Conservation (phyloP, 2,113 vertebrate species). For the Perognathus longimembris region DNA sequence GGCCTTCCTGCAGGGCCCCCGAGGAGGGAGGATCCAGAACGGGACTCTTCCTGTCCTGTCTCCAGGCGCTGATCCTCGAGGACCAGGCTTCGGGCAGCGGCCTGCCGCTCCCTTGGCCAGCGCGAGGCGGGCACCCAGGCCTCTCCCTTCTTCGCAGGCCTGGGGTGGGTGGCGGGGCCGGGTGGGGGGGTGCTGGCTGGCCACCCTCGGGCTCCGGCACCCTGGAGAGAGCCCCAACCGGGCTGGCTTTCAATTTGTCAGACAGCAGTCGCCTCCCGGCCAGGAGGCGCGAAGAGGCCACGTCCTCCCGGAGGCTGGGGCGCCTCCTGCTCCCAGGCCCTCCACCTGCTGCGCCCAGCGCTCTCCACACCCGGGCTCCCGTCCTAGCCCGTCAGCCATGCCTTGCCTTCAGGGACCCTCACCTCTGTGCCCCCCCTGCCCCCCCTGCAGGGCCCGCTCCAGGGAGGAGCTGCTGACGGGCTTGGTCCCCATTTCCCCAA, state of each 20-base stretch:
- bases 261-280: constrained; percentile 58
- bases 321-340: background rate
- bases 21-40: background rate
- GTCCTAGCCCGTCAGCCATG: no score
- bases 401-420: no score
- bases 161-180: no score
- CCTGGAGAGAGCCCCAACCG: constrained; percentile 64
- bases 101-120: background rate
- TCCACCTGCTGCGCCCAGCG: background rate
- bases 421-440: no score
- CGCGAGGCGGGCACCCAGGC: background rate
- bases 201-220: constrained; percentile 56
- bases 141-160: background rate
- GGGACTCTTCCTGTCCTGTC: no score
- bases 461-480: no score
- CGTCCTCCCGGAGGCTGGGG: background rate
- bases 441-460: no score
- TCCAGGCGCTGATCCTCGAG: background rate
- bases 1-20: background rate
- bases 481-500: rapidly evolving
- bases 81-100: background rate
- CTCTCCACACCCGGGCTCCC: no score
- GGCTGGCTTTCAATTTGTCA: constrained; percentile 74
- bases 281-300: constrained; percentile 65
- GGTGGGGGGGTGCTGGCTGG: constrained; percentile 1